Percentiles rank a stretch among this genome's conserved stretches.
phyloP scores from a whole-genome alignment of 2,888 invertebrate species.

The Leptinotarsa peninsularis region DNA sequence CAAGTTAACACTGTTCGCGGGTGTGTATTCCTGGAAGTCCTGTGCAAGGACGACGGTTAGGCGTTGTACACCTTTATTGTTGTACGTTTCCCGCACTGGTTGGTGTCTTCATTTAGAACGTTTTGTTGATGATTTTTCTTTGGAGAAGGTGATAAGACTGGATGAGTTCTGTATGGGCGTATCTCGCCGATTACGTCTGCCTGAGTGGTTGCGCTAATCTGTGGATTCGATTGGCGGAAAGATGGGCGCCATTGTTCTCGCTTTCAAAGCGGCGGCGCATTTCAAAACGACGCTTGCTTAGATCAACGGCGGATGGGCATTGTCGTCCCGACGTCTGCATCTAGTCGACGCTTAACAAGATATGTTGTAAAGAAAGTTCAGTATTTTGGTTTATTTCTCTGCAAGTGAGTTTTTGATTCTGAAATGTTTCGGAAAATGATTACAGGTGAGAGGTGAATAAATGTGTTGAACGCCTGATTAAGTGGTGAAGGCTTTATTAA shows the following conservation, averaged over 20 bases:
- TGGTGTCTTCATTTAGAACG: neutral
- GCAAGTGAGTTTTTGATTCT: constrained; percentile 24
- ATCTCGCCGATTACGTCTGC: constrained; percentile 57
- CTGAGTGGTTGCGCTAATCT: constrained; percentile 59
- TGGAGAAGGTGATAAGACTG: constrained; percentile 40
- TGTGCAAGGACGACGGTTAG: too few relatives aligned
- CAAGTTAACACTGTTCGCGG: neutral
- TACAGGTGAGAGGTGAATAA: constrained; percentile 27
- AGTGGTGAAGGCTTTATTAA: neutral
- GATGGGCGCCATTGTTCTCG: constrained; percentile 67
- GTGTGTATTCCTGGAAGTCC: constrained; percentile 3
- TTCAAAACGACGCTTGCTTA: constrained; percentile 71
- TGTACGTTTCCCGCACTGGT: neutral
- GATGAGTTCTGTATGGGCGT: constrained; percentile 57
- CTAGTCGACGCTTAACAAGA: constrained; percentile 46
- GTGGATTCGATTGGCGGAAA: constrained; percentile 60
- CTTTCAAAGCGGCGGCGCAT: constrained; percentile 63
- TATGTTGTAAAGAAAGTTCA: constrained; percentile 26
- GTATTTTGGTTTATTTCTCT: constrained; percentile 11
- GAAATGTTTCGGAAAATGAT: constrained; percentile 9
- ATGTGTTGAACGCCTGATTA: neutral
- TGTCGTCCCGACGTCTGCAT: constrained; percentile 63
- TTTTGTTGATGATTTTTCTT: constrained; percentile 34
- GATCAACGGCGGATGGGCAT: constrained; percentile 73
- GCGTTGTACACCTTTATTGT: too few relatives aligned